Evolutionary conservation across 1,140 invertebrate species (phyloP), one percentile per base, ranked within the genome.

Genomic region (Habropoda laboriosa): DNA sequence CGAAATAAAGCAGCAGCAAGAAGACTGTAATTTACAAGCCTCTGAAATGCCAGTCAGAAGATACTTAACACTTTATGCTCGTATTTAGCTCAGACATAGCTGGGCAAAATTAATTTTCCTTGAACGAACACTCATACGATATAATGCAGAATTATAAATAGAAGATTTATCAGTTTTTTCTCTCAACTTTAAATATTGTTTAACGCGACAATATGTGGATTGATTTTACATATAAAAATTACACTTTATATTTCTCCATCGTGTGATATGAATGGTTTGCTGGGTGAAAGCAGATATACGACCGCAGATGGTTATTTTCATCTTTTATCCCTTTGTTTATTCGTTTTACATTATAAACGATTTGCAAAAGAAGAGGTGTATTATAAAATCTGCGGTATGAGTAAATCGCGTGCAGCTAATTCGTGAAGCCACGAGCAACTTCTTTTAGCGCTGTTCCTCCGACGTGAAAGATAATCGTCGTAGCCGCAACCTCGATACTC

Each of bases 401-500:
- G 10, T 47, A 32, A 12, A 18, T 60, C 7, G 42, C 42, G 8
- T 49, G 55, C 42, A 49, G 21, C 21, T 60, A 38, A 47, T 24
- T 30, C 40, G 7, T 30, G 45, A 24, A 49, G 21, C 18, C 21
- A 30, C 42, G 1, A 55, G 16, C n/a, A 16, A 71, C 5, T 58
- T 63, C 32, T 57, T 30, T 18, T 21, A 55, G 18, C 10, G 70
- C 80, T 51, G 35, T 38, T 68, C 7, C 35, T 64, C 13, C n/a
- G 13, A 35, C 21, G 27, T 49, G 58, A 53, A 45, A 70, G 61
- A 81, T 70, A 71, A 83, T 83, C 24, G 47, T 55, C 55, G 61
- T 51, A 51, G 18, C 60, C 12, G 55, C 45, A 79, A 84, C 55
- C 57, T 83, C 70, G 51, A 75, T 83, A 58, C 32, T 57, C n/a